Percentiles rank a stretch among this genome's conserved stretches.
phyloP scores from a whole-genome alignment of 2,888 invertebrate species.

The Clunio marinus region DNA sequence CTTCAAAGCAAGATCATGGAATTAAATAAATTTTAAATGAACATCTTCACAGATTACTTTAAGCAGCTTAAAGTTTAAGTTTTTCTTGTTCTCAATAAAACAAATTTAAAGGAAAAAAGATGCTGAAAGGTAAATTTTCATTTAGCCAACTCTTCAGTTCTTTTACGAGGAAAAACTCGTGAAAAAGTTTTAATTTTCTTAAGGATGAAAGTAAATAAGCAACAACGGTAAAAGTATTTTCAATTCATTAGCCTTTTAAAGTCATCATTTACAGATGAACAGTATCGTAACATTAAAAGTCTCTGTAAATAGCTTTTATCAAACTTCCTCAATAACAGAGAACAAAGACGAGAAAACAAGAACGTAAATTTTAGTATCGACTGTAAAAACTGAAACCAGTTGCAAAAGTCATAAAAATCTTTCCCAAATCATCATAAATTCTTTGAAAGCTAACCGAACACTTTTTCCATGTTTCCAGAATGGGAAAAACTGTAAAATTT shows the following conservation, averaged over 20 bases:
- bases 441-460: background rate
- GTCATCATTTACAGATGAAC: conserved; percentile 2
- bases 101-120: no score
- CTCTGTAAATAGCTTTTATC: conserved; percentile 1
- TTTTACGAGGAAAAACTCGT: no score
- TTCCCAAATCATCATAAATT: conserved; percentile 31
- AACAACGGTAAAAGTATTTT: no score
- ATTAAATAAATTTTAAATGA: no score
- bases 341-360: background rate
- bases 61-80: no score
- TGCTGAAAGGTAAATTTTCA: no score
- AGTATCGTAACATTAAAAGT: background rate
- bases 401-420: conserved; percentile 27
- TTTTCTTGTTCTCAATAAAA: no score
- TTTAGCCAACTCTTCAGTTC: no score
- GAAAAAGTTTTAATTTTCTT: background rate
- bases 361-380: background rate
- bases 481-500: conserved; percentile 3
- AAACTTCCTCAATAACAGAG: background rate
- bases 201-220: background rate
- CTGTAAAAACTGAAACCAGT: conserved; percentile 29
- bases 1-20: no score
- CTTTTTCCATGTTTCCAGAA: background rate
- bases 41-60: no score
- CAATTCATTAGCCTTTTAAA: conserved; percentile 3